phyloP scores from a whole-genome alignment of 1,140 invertebrate genomes.

The Drosophila simulans region DNA sequence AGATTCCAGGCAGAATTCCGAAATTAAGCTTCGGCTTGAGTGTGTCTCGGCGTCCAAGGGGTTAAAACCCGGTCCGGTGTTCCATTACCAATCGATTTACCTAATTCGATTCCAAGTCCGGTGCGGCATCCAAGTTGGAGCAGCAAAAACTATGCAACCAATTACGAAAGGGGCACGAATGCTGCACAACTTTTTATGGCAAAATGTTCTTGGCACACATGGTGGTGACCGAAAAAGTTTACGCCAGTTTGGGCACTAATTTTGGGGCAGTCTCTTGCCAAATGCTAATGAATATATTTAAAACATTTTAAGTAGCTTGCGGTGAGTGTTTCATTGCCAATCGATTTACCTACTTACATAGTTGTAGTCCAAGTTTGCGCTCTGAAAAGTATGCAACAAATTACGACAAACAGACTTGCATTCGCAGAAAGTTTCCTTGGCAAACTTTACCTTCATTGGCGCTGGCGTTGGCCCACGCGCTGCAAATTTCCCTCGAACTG shows the following conservation, averaged over 20 bases:
- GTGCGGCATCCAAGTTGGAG: conserved; percentile 1
- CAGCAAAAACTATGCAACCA: conserved; percentile 33
- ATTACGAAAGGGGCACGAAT: conserved; percentile 17
- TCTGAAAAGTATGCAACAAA: conserved; percentile 46
- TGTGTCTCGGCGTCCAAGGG: conserved; percentile 13
- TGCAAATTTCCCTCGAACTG: conserved; percentile 34
- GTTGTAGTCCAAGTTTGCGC: conserved; percentile 13
- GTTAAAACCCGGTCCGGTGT: not conserved
- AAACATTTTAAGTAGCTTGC: not conserved
- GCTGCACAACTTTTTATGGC: not conserved
- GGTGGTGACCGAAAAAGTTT: not conserved
- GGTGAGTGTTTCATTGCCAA: conserved; percentile 27
- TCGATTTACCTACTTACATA: conserved; percentile 24
- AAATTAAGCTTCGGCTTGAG: conserved; percentile 34
- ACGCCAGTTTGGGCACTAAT: not conserved
- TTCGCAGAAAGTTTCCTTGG: conserved; percentile 46
- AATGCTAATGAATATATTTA: not conserved
- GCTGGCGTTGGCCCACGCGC: conserved; percentile 15
- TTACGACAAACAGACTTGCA: conserved; percentile 48
- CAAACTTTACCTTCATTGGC: conserved; percentile 53
- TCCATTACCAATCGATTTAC: conserved; percentile 41
- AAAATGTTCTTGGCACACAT: not conserved
- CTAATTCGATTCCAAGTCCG: conserved; percentile 22
- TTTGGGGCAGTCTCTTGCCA: not conserved
- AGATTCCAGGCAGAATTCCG: conserved; percentile 40